Conservation (phyloP, 2,113 vertebrate genomes). For the Lepisosteus oculatus region DNA sequence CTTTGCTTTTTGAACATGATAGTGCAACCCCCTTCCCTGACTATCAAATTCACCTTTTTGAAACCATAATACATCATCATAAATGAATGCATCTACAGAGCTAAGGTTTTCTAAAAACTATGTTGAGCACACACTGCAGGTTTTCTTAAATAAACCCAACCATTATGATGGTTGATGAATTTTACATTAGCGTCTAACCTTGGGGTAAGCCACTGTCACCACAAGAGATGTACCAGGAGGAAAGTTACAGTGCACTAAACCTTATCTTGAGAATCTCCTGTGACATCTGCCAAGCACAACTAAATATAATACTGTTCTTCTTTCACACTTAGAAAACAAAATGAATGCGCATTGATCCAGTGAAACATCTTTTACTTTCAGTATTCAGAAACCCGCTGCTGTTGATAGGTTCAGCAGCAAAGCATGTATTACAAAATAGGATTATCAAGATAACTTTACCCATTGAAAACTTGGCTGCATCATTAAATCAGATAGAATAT, state of each 20-base stretch:
- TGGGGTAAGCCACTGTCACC: too few species aligned
- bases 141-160: too few species aligned
- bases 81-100: too few species aligned
- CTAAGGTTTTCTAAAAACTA: too few species aligned
- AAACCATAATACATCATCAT: too few species aligned
- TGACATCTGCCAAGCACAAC: conserved; percentile 55
- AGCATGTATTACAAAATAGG: background rate
- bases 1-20: too few species aligned
- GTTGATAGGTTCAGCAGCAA: conserved; percentile 34
- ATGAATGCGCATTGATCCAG: conserved; percentile 53
- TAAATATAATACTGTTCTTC: conserved; percentile 43
- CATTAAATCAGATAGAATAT: conserved; percentile 54
- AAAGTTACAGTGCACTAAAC: conserved; percentile 7
- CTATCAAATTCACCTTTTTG: too few species aligned
- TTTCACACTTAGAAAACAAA: conserved; percentile 48
- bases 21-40: too few species aligned
- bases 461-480: conserved; percentile 42
- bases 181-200: too few species aligned
- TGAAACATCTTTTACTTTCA: conserved; percentile 18
- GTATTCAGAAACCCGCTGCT: conserved; percentile 8
- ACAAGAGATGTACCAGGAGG: too few species aligned
- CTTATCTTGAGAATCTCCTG: conserved; percentile 45
- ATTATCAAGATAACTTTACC: conserved; percentile 45
- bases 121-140: too few species aligned
- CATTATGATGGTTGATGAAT: too few species aligned